phyloP scores from a whole-genome alignment of 2,888 invertebrate genomes.

The Xestia sexstrigata region DNA sequence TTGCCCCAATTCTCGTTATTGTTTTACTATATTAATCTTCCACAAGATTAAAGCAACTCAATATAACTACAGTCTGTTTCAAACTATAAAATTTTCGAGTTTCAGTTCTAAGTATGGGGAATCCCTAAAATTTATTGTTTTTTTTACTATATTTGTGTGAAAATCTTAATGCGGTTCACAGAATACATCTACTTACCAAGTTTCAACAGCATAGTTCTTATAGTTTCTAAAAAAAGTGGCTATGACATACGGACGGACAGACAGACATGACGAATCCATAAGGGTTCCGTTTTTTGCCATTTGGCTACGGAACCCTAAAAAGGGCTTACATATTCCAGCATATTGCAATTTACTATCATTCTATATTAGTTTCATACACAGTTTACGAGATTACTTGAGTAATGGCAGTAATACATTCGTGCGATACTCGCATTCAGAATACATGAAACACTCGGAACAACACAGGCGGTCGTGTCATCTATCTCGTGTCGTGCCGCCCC shows the following conservation, averaged over 20 bases:
- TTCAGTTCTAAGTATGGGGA: too few relatives aligned
- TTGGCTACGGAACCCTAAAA: too few relatives aligned
- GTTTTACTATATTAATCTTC: not conserved
- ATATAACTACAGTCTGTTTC: not conserved
- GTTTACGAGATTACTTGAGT: constrained; percentile 3
- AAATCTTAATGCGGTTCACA: too few relatives aligned
- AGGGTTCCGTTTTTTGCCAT: too few relatives aligned
- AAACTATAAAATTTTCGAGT: too few relatives aligned
- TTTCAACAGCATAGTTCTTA: too few relatives aligned
- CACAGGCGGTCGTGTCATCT: constrained; percentile 5
- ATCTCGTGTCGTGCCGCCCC: constrained; percentile 23
- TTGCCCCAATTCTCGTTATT: not conserved
- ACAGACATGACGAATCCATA: too few relatives aligned
- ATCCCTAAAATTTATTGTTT: too few relatives aligned
- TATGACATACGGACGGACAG: too few relatives aligned
- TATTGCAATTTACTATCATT: constrained; percentile 7
- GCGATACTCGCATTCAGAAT: not conserved
- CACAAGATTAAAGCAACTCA: not conserved
- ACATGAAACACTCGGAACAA: not conserved
- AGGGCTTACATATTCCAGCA: not conserved
- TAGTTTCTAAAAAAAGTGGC: too few relatives aligned
- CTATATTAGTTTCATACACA: constrained; percentile 4
- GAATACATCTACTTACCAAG: too few relatives aligned
- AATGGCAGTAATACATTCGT: not conserved
- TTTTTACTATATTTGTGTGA: too few relatives aligned